Percentiles rank a stretch among this genome's conserved stretches.
Conservation (phyloP, 2,113 vertebrate species). For the Seriola dumerili region DNA sequence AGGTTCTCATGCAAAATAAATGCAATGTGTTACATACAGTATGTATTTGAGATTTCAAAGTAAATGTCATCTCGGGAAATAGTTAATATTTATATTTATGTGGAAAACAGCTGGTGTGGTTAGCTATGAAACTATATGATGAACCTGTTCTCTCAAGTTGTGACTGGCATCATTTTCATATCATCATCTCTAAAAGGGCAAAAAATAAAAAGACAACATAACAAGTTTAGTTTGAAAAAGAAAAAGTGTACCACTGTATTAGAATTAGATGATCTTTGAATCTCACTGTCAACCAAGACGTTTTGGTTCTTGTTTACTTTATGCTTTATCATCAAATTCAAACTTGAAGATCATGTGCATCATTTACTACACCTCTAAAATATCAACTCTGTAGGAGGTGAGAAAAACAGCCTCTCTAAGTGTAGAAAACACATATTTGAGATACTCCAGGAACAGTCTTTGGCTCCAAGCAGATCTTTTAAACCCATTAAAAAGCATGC, state of each 20-base stretch:
- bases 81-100: slow-evolving; percentile 3
- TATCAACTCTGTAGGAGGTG: not conserved
- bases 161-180: not conserved
- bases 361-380: not conserved
- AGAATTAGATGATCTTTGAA: not conserved
- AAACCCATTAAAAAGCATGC: not conserved
- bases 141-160: not conserved
- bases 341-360: not conserved
- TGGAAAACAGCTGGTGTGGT: not conserved
- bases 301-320: not conserved
- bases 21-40: not conserved
- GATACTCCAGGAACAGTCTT: not conserved
- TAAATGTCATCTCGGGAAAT: not conserved
- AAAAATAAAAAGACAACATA: not conserved
- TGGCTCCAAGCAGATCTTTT: not conserved
- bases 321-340: not conserved
- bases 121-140: not conserved
- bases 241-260: no score
- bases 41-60: not conserved
- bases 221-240: no score
- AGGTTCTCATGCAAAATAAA: not conserved
- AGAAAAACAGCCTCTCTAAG: not conserved
- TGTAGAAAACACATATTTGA: not conserved
- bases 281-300: not conserved
- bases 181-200: not conserved